Evolutionary conservation across 2,113 vertebrate genomes (phyloP).

Genomic region (Chauna torquata): DNA sequence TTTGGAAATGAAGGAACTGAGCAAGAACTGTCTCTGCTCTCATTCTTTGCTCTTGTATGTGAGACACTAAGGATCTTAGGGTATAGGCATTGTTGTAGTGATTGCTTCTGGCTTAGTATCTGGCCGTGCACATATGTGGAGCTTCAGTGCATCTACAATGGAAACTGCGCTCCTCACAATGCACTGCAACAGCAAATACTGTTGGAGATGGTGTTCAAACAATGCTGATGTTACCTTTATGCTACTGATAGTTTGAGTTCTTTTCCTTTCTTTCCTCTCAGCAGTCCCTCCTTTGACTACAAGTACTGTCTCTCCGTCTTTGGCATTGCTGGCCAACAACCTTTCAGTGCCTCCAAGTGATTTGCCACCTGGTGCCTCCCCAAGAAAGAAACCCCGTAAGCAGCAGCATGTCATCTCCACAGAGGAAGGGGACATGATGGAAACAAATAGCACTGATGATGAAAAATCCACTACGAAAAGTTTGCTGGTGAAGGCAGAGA

Average conservation of each 20-base stretch:
- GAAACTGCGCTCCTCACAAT: rapidly evolving
- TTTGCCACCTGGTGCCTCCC: conserved; percentile 92
- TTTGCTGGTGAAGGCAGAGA: conserved; percentile 86
- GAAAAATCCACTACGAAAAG: conserved; percentile 88
- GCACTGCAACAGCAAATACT: not conserved
- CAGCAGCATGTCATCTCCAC: conserved; percentile 98
- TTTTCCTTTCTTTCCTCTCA: conserved; percentile 1
- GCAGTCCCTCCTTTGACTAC: conserved; percentile 80
- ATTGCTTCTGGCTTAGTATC: not conserved
- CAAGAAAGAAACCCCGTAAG: conserved; percentile 96
- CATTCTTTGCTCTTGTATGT: not conserved
- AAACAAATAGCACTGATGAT: conserved; percentile 97
- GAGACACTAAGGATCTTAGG: not conserved
- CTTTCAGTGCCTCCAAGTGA: conserved; percentile 85
- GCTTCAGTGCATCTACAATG: not conserved
- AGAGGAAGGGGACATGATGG: conserved; percentile 98
- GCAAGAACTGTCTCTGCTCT: not conserved
- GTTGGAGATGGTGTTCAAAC: not conserved
- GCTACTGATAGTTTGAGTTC: not conserved
- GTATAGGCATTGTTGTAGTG: not conserved
- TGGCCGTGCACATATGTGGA: not conserved
- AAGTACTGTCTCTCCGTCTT: conserved; percentile 79
- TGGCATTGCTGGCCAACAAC: conserved; percentile 81
- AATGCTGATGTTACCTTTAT: not conserved
- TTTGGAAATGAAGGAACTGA: not conserved